Conservation (phyloP, 1,140 invertebrate genomes). For the Archivesica marissinica region DNA sequence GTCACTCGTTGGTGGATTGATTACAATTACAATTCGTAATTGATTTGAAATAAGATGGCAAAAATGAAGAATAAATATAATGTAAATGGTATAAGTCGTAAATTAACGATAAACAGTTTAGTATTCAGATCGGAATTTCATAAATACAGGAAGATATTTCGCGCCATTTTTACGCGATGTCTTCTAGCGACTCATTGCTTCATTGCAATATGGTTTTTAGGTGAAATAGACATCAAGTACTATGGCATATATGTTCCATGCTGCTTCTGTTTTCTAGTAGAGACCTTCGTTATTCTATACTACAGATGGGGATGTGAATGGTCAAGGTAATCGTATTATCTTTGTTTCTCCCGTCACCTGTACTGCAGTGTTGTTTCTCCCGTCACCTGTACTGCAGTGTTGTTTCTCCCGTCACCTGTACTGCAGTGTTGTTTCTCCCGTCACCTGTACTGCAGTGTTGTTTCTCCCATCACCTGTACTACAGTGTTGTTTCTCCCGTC, state of each 20-base stretch:
- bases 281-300: conserved; percentile 33
- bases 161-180: conserved; percentile 22
- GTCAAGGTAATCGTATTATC: conserved; percentile 27
- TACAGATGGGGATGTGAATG: conserved; percentile 50
- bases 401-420: too few relatives aligned
- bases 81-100: neutral
- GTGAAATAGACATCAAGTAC: neutral
- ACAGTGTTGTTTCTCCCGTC: too few relatives aligned
- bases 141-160: conserved; percentile 56
- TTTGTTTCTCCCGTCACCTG: too few relatives aligned
- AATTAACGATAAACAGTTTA: conserved; percentile 10
- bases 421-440: too few relatives aligned
- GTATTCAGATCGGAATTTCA: conserved; percentile 54
- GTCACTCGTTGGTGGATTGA: too few relatives aligned
- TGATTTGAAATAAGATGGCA: too few relatives aligned
- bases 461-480: too few relatives aligned
- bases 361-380: too few relatives aligned
- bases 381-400: too few relatives aligned
- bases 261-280: conserved; percentile 8
- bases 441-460: too few relatives aligned
- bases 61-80: neutral
- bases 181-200: conserved; percentile 7
- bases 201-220: conserved; percentile 1
- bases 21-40: too few relatives aligned
- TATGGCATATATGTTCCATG: conserved; percentile 1